Evolutionary conservation across 2,797 vertebrate species (phyloP), one percentile per base, ranked within the genome.

Genomic region (Trichosurus vulpecula): DNA sequence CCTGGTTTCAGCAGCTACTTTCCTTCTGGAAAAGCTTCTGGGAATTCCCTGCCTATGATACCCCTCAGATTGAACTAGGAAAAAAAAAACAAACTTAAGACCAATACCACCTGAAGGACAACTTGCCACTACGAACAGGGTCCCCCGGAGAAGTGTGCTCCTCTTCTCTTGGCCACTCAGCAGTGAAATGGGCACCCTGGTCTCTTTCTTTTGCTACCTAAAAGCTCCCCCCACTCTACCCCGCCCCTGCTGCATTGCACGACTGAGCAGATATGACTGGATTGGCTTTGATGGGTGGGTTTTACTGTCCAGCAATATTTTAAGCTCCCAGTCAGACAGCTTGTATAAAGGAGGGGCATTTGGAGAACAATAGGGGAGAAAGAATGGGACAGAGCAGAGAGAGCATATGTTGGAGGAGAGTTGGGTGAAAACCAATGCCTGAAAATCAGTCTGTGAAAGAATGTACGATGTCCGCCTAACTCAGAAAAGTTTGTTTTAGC

Each of bases 211-310:
- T 99, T 98, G 99, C 99, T 99, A 98, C 99, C 99, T 99, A 99
- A 99, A 99, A 99, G 99, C 99, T 99, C 97, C 95, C 92, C 95
- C 97, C 93, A n/a, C 94, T 94, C 95, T 57, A 95, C 95, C 95
- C 97, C 97, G 90, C 97, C 97, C 99, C 99, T 98, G 98, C 99
- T 98, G 99, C 99, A 99, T 99, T 99, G 99, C 99, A 99, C 99
- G 99, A 99, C 99, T 99, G 99, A 99, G 99, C 99, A 99, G 99
- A 99, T 99, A 99, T 99, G 99, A 99, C 99, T 99, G 99, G 99
- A 99, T 99, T 98, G 98, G 98, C 99, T 99, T 99, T 99, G 99
- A 99, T 99, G 99, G 99, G 99, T 99, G 99, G 99, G 99, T 99
- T 99, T 99, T 99, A 99, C 99, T 99, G 99, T 99, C 99, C 99